Conservation (phyloP, 2,888 invertebrate genomes). For the Sisyra nigra region DNA sequence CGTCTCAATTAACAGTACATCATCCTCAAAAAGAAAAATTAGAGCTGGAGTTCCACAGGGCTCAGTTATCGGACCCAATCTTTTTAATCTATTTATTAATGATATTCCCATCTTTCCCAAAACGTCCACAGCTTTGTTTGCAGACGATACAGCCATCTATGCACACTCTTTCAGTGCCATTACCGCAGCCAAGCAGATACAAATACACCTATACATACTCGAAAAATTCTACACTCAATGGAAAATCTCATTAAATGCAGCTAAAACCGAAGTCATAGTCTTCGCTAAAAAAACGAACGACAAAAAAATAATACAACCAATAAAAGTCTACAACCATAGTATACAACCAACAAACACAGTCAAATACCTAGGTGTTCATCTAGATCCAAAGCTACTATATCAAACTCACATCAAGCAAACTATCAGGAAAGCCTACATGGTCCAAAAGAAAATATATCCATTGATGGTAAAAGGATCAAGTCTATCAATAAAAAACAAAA, state of each 20-base stretch:
- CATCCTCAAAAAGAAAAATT: slow-evolving; percentile 10
- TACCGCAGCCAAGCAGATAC: slow-evolving; percentile 13
- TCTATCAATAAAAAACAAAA: no score
- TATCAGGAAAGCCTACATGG: no score
- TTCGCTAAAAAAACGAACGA: slow-evolving; percentile 11
- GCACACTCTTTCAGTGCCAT: slow-evolving; percentile 12
- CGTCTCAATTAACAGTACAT: slow-evolving; percentile 8
- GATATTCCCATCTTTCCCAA: slow-evolving; percentile 11
- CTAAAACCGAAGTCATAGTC: slow-evolving; percentile 11
- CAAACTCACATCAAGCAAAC: no score
- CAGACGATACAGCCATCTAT: slow-evolving; percentile 16
- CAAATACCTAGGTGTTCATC: no score
- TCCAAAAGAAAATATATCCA: no score
- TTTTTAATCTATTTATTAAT: slow-evolving; percentile 12
- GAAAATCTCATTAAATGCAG: slow-evolving; percentile 11
- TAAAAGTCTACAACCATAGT: no score
- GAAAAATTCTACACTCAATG: slow-evolving; percentile 11
- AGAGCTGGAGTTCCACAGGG: slow-evolving; percentile 11
- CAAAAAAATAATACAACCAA: slow-evolving; percentile 5
- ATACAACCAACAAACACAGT: no score
- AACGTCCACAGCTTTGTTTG: slow-evolving; percentile 12
- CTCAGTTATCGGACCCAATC: slow-evolving; percentile 11
- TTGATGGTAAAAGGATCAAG: no score
- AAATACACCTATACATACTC: slow-evolving; percentile 10
- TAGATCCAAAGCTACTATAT: no score